A percentile compares a stretch with the other conserved stretches of the same genome.
phyloP scores from a whole-genome alignment of 2,888 invertebrate genomes.

The Ecliptopera silaceata region DNA sequence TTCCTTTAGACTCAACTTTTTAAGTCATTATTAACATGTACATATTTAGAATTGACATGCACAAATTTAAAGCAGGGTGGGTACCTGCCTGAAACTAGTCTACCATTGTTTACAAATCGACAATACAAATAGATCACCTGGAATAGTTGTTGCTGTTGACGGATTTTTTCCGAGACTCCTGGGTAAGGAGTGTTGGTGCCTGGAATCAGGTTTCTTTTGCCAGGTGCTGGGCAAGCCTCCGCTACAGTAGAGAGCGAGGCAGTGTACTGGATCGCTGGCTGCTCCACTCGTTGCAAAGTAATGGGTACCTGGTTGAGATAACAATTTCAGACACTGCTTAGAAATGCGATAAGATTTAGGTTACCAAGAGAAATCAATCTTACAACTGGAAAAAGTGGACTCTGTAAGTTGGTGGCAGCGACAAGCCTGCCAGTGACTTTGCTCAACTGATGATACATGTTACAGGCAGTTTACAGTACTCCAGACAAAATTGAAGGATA shows the following conservation, averaged over 20 bases:
- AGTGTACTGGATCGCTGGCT: conserved; percentile 66
- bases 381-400: conserved; percentile 76
- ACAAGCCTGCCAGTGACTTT: conserved; percentile 72
- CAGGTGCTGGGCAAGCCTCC: conserved; percentile 62
- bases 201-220: conserved; percentile 60
- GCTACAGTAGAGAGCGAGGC: conserved; percentile 70
- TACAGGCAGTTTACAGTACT: conserved; percentile 34
- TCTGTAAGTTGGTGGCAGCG: conserved; percentile 66
- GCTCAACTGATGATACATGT: conserved; percentile 78
- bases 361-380: conserved; percentile 41
- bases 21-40: too few relatives aligned
- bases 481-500: conserved; percentile 31
- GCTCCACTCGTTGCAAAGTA: conserved; percentile 74
- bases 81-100: too few relatives aligned
- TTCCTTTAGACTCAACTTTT: too few relatives aligned
- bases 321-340: conserved; percentile 28
- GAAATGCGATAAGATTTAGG: conserved; percentile 1
- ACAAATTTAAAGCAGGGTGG: too few relatives aligned
- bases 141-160: conserved; percentile 64
- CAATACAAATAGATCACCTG: conserved; percentile 47
- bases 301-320: conserved; percentile 61
- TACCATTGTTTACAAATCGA: neutral
- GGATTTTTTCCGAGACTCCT: conserved; percentile 61
- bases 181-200: conserved; percentile 72
- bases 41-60: too few relatives aligned